phyloP scores from a whole-genome alignment of 2,888 invertebrate species.

The Parnassius orleans region DNA sequence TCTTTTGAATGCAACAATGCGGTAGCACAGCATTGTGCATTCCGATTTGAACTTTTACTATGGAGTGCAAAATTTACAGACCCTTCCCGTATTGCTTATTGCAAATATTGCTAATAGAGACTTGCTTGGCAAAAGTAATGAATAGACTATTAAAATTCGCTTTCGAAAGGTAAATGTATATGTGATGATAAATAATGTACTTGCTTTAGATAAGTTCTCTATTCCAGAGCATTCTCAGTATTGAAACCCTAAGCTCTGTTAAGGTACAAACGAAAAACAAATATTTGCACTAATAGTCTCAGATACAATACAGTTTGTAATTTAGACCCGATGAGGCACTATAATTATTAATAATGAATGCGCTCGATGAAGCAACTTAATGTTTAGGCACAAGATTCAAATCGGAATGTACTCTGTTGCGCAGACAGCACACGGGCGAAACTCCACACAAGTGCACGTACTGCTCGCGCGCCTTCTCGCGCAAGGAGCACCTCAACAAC shows the following conservation, averaged over 20 bases:
- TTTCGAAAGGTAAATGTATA: too few relatives aligned
- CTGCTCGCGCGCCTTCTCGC: conserved; percentile 81
- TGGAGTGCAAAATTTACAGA: conserved; percentile 14
- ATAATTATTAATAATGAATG: not conserved
- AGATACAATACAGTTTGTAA: too few relatives aligned
- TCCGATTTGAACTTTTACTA: conserved; percentile 61
- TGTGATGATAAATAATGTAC: too few relatives aligned
- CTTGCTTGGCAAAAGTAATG: conserved; percentile 19
- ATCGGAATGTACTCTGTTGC: conserved; percentile 75
- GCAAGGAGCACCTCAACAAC: conserved; percentile 93
- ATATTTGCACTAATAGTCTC: too few relatives aligned
- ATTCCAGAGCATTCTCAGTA: too few relatives aligned
- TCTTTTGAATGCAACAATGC: conserved; percentile 40
- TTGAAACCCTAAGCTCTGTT: too few relatives aligned
- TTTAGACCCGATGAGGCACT: too few relatives aligned
- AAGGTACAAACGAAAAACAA: too few relatives aligned
- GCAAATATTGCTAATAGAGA: conserved; percentile 20
- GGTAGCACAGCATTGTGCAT: conserved; percentile 78
- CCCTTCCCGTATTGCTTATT: conserved; percentile 25
- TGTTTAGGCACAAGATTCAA: conserved; percentile 35
- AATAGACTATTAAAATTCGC: not conserved
- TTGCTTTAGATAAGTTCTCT: too few relatives aligned
- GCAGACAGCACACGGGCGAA: conserved; percentile 90
- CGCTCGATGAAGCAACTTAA: not conserved
- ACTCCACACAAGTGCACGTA: conserved; percentile 88